Base-by-base conservation (phyloP, 2,113 vertebrate genomes). In the Scortum barcoo region DNA sequence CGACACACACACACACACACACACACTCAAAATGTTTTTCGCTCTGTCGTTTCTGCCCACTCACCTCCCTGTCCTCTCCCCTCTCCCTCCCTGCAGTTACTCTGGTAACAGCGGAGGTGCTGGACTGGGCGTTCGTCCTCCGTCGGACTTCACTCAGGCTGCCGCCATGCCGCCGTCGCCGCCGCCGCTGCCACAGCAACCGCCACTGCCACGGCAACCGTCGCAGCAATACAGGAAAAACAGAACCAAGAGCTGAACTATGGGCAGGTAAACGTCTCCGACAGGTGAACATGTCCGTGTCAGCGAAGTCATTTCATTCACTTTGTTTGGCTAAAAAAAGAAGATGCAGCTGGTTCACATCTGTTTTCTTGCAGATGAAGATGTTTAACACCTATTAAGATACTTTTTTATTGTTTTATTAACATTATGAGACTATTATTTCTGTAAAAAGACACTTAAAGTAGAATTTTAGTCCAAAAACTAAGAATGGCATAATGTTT, bases 201-300 rank as follows among this genome's bases (percentile, higher is more conserved):
- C 0, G 98, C 98, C 67, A 99, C 98, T 0, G 98, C 98, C 16
- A 99, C 98, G 0, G 98, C 98, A 0, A 99, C 98, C 0, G 98
- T 99, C 24, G 97, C 97, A 0, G 98, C 98, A 0, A 96, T 99
- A 57, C 98, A 99, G 86, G 98, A 99, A 79, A 99, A 99, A 76
- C 98, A 99, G 91, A 97, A 97, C 93, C 98, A 99, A 90, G 98
- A 99, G 88, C 89, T 99, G 93, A 97, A 95, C 88, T 99, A 98
- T 0, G 90, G 97, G 51, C 89, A 96, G 95, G 98, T 99, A 94
- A 96, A 95, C 0, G 62, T 61, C 14, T 36, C 72, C 61, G 48
- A 2, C 40, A 26, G 38, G 40, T 33, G 17, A 7, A 36, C 17
- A 20, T 66, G 1, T 20, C 19, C 2, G 11, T 16, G 0, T n/a